phyloP scores from a whole-genome alignment of 37 sponge, comb jelly and placozoan species.

The Hormiphora californensis region DNA sequence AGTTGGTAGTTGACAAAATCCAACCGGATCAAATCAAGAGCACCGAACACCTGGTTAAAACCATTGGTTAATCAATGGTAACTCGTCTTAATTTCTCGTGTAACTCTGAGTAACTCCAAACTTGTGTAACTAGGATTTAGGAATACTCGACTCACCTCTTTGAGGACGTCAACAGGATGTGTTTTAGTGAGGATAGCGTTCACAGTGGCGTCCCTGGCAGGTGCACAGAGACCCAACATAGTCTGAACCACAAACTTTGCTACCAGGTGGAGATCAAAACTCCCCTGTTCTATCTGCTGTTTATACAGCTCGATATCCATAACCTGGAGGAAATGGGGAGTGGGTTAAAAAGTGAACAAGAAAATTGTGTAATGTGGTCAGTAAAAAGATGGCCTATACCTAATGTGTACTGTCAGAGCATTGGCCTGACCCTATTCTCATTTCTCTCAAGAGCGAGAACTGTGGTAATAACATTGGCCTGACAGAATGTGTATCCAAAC shows the following conservation, averaged over 20 bases:
- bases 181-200: background rate
- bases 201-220: slow-evolving; percentile 1
- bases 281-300: slow-evolving; percentile 17
- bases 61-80: background rate
- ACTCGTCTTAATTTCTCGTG: too few relatives aligned
- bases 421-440: too few relatives aligned
- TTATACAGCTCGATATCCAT: slow-evolving; percentile 33
- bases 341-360: too few relatives aligned
- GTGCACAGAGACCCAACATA: slow-evolving; percentile 30
- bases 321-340: too few relatives aligned
- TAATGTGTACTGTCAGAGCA: too few relatives aligned
- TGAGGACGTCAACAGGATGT: slow-evolving; percentile 18
- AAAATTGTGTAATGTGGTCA: too few relatives aligned
- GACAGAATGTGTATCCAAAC: too few relatives aligned
- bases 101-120: too few relatives aligned
- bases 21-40: slow-evolving; percentile 33
- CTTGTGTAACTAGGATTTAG: too few relatives aligned
- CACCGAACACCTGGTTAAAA: slow-evolving; percentile 2
- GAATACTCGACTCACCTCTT: background rate
- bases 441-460: too few relatives aligned
- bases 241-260: slow-evolving; percentile 12
- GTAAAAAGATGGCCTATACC: too few relatives aligned
- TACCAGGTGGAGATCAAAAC: background rate
- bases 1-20: slow-evolving; percentile 50
- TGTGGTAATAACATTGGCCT: too few relatives aligned